Evolutionary conservation across 2,113 vertebrate species (phyloP).

Genomic region (Anseranas semipalmata): DNA sequence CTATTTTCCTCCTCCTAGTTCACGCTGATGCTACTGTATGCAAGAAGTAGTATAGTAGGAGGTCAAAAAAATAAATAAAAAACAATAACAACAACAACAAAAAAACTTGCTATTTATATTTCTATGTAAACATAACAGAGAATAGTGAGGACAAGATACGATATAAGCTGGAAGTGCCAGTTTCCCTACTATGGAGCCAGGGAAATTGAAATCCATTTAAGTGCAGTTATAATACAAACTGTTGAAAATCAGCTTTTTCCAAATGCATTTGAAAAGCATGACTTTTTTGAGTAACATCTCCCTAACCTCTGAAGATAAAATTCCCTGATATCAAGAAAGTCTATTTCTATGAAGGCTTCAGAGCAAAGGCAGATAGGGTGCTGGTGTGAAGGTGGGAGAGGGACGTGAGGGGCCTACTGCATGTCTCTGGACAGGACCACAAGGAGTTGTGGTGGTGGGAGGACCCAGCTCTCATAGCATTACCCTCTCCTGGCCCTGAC

Average conservation of each 20-base stretch:
- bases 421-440: background rate
- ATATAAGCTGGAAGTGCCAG: background rate
- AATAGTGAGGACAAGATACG: background rate
- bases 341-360: background rate
- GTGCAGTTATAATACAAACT: background rate
- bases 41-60: background rate
- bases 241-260: background rate
- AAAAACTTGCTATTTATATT: background rate
- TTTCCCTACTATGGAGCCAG: background rate
- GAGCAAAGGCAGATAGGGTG: rapidly evolving
- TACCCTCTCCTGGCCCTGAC: background rate
- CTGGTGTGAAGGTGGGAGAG: background rate
- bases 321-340: background rate
- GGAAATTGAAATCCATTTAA: background rate
- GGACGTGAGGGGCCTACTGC: background rate
- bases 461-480: background rate
- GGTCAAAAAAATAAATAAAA: no score
- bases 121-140: background rate
- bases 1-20: background rate
- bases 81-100: no score
- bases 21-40: background rate
- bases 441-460: background rate
- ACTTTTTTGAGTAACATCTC: background rate
- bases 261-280: background rate
- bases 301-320: background rate